Evolutionary conservation across 1,140 invertebrate genomes (phyloP).

Genomic region (Trichomalopsis sarcophagae): DNA sequence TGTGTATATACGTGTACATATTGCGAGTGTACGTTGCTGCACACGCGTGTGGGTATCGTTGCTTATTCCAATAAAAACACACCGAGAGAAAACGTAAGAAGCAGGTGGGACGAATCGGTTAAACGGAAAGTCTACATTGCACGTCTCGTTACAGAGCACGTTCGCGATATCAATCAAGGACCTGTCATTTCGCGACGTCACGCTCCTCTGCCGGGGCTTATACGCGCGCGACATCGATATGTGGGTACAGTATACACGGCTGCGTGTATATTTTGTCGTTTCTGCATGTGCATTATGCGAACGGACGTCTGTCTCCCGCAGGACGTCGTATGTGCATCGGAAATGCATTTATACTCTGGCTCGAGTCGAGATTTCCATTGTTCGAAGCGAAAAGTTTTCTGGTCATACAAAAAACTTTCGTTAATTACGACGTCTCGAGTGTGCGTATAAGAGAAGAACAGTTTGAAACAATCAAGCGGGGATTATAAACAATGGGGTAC

Average conservation of each 20-base stretch:
- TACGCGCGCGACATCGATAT: too few species aligned
- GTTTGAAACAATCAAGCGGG: not conserved
- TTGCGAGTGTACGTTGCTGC: too few species aligned
- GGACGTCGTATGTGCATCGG: not conserved
- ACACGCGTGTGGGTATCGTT: too few species aligned
- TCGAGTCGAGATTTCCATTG: not conserved
- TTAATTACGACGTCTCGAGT: too few species aligned
- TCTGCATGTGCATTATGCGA: not conserved
- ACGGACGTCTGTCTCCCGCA: too few species aligned
- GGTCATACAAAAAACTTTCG: not conserved
- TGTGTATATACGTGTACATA: not conserved
- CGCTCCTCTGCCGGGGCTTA: too few species aligned
- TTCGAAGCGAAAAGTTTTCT: not conserved
- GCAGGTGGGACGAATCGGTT: not conserved
- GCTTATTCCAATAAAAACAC: too few species aligned
- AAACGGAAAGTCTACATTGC: not conserved
- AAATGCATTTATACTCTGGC: not conserved
- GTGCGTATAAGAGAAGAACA: too few species aligned
- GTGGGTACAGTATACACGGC: too few species aligned
- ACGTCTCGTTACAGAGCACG: conserved; percentile 4
- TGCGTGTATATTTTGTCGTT: too few species aligned
- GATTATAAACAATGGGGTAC: not conserved
- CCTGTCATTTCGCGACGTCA: not conserved
- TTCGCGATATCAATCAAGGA: conserved; percentile 1
- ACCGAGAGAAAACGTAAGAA: too few species aligned